Evolutionary conservation across 2,888 invertebrate species (phyloP).

Genomic region (Falcaria lacertinaria): DNA sequence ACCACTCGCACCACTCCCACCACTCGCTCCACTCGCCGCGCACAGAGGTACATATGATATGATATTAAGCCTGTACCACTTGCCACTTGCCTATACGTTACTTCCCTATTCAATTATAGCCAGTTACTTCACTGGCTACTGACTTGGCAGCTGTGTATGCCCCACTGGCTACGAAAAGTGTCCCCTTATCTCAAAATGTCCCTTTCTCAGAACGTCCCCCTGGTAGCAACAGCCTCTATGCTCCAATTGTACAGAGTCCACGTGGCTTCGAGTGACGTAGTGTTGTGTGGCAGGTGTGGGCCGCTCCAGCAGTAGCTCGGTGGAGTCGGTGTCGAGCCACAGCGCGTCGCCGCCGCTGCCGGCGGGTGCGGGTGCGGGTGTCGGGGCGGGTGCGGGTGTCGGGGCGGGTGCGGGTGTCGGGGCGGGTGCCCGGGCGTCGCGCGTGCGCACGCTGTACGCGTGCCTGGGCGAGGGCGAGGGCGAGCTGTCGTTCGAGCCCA

Average conservation of each 20-base stretch:
- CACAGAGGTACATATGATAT: slow-evolving; percentile 25
- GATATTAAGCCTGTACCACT: too few relatives aligned
- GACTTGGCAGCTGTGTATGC: too few relatives aligned
- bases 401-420: slow-evolving; percentile 86
- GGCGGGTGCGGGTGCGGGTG: slow-evolving; percentile 87
- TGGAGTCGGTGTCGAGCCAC: slow-evolving; percentile 86
- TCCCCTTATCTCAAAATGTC: too few relatives aligned
- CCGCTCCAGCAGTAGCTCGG: slow-evolving; percentile 84
- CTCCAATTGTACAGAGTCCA: too few relatives aligned
- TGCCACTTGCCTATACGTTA: too few relatives aligned
- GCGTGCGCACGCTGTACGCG: slow-evolving; percentile 96
- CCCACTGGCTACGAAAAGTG: too few relatives aligned
- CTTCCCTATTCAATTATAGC: too few relatives aligned
- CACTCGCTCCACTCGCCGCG: slow-evolving; percentile 10
- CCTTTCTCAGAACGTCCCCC: too few relatives aligned
- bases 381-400: slow-evolving; percentile 96
- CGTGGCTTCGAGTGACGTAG: too few relatives aligned
- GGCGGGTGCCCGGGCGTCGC: slow-evolving; percentile 27
- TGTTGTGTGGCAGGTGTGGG: slow-evolving; percentile 21
- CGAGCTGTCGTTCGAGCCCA: slow-evolving; percentile 98
- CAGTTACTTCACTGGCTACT: too few relatives aligned
- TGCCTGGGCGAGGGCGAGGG: slow-evolving; percentile 98
- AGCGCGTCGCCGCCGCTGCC: slow-evolving; percentile 67
- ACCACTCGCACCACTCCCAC: slow-evolving; percentile 75
- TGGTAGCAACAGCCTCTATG: too few relatives aligned